Evolutionary conservation across 2,888 invertebrate species (phyloP).

Genomic region (Drosophila hawaiiensis): DNA sequence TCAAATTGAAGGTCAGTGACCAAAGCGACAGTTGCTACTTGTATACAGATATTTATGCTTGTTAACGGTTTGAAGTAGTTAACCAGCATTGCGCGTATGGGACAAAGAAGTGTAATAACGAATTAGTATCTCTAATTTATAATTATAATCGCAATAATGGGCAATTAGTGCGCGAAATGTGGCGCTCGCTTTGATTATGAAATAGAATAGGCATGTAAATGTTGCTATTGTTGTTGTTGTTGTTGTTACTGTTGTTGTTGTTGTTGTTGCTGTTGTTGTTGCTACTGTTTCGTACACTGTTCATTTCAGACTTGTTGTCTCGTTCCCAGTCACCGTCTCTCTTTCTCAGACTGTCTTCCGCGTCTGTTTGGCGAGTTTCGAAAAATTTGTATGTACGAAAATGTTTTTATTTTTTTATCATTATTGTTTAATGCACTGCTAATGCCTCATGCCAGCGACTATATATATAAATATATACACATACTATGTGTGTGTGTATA

Average conservation of each 20-base stretch:
- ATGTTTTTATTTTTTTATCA: slow-evolving; percentile 25
- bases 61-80: slow-evolving; percentile 17
- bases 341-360: slow-evolving; percentile 62
- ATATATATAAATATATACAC: not conserved
- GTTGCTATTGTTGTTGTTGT: slow-evolving; percentile 5
- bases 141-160: slow-evolving; percentile 59
- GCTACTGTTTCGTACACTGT: slow-evolving; percentile 15
- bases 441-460: slow-evolving; percentile 42
- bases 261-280: not conserved
- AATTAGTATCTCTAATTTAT: slow-evolving; percentile 46
- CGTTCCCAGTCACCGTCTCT: slow-evolving; percentile 9
- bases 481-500: slow-evolving; percentile 51
- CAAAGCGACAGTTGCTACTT: slow-evolving; percentile 23
- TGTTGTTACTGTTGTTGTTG: not conserved
- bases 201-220: slow-evolving; percentile 79
- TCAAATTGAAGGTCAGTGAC: slow-evolving; percentile 70
- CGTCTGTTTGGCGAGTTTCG: slow-evolving; percentile 60
- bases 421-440: slow-evolving; percentile 56
- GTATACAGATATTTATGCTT: not conserved
- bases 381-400: slow-evolving; percentile 52
- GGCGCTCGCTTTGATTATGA: slow-evolving; percentile 60
- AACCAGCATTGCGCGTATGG: slow-evolving; percentile 3
- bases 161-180: slow-evolving; percentile 71
- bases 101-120: slow-evolving; percentile 58
- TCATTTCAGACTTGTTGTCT: slow-evolving; percentile 1